These are phyloP conservation scores for Drosophila athabasca DNA, from an alignment of 1,140 invertebrate genomes.

Conservation along the genomic window DNA sequence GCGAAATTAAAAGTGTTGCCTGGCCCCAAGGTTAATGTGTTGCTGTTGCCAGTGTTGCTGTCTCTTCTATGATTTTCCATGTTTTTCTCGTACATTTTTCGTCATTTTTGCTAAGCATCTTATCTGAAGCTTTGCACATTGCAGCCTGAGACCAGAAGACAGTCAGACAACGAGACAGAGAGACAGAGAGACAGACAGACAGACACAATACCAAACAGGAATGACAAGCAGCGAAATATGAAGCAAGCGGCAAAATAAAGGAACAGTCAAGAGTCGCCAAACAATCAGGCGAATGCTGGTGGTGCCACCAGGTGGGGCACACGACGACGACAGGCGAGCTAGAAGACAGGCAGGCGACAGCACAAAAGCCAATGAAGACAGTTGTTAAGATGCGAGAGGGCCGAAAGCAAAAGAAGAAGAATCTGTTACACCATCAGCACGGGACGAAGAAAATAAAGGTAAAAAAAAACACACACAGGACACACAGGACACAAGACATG, in stretches of 20 bases:
- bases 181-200: neutral
- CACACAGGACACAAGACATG: slow-evolving; percentile 46
- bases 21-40: neutral
- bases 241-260: slow-evolving; percentile 45
- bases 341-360: too few relatives aligned
- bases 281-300: slow-evolving; percentile 46
- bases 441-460: too few relatives aligned
- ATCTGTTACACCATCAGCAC: too few relatives aligned
- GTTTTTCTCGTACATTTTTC: slow-evolving; percentile 13
- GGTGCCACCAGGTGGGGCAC: slow-evolving; percentile 28
- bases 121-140: slow-evolving; percentile 68
- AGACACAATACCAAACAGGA: slow-evolving; percentile 27
- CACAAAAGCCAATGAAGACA: slow-evolving; percentile 54
- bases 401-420: slow-evolving; percentile 29
- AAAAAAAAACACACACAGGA: neutral
- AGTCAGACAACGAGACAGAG: slow-evolving; percentile 2
- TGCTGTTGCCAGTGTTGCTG: slow-evolving; percentile 13
- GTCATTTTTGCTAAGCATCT: slow-evolving; percentile 54
- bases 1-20: slow-evolving; percentile 40
- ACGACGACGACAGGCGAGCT: too few relatives aligned
- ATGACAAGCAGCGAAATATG: slow-evolving; percentile 53
- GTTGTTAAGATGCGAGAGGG: slow-evolving; percentile 56
- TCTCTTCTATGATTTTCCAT: slow-evolving; percentile 38
- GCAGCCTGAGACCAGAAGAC: slow-evolving; percentile 32
- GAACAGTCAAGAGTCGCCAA: slow-evolving; percentile 42